phyloP scores from a whole-genome alignment of 1,140 invertebrate species.

The Drosophila quadrilineata region DNA sequence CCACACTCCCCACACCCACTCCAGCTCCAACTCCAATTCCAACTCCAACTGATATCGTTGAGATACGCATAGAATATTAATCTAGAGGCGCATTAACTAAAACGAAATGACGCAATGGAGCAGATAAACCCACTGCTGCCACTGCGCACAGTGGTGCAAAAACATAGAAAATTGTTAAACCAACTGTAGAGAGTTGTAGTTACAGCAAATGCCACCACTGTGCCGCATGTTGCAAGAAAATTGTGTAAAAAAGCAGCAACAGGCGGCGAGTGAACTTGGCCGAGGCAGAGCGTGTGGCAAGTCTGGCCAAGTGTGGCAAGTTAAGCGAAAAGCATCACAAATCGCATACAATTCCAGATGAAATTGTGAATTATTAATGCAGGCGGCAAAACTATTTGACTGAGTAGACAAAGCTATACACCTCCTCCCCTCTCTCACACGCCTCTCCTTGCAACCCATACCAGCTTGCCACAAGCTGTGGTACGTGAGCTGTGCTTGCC shows the following conservation, averaged over 20 bases:
- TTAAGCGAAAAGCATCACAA: conserved; percentile 77
- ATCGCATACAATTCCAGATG: conserved; percentile 79
- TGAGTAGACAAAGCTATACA: conserved; percentile 73
- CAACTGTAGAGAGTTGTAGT: neutral
- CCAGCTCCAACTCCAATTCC: neutral
- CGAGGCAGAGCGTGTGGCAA: conserved; percentile 4
- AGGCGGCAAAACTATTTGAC: conserved; percentile 74
- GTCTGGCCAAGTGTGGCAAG: conserved; percentile 27
- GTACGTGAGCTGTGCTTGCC: conserved; percentile 49
- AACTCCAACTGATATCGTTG: conserved; percentile 35
- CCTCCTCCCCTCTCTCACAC: neutral
- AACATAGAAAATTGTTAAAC: neutral
- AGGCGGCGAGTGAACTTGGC: conserved; percentile 40
- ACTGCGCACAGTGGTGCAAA: conserved; percentile 48
- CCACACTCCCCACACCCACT: neutral
- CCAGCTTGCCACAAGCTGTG: neutral
- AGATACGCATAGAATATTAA: conserved; percentile 78
- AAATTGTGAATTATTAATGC: conserved; percentile 81
- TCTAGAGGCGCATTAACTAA: conserved; percentile 69
- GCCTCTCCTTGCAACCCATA: neutral
- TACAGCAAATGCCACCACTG: neutral
- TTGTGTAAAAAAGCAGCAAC: conserved; percentile 38
- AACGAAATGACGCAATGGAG: conserved; percentile 66
- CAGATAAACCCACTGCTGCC: conserved; percentile 40
- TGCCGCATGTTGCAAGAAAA: conserved; percentile 10